Conservation (phyloP, 2,888 invertebrate genomes). For the Drosophila paranaensis region DNA sequence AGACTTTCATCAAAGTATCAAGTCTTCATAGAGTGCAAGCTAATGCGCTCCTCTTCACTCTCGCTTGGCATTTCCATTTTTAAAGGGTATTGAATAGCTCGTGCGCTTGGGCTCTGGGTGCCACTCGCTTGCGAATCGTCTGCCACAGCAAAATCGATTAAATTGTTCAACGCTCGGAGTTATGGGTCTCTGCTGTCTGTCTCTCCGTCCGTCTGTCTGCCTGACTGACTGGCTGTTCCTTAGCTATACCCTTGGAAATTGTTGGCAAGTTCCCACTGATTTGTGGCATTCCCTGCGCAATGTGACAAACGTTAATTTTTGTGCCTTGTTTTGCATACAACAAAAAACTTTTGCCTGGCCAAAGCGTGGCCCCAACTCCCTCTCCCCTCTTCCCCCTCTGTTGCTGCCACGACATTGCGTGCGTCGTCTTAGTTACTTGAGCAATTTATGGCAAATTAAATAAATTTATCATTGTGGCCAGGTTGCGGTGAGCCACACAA, state of each 20-base stretch:
- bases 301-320: constrained; percentile 80
- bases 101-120: not conserved
- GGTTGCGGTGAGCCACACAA: constrained; percentile 30
- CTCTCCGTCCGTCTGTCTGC: constrained; percentile 7
- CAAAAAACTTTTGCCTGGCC: constrained; percentile 50
- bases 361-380: not conserved
- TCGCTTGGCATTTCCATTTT: not conserved
- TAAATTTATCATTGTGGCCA: constrained; percentile 80
- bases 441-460: constrained; percentile 81
- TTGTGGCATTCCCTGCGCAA: constrained; percentile 75
- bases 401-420: constrained; percentile 67
- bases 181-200: constrained; percentile 16
- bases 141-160: constrained; percentile 63
- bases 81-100: constrained; percentile 5
- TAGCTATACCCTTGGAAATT: constrained; percentile 11
- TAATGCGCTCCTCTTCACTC: not conserved
- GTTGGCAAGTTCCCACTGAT: constrained; percentile 64
- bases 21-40: too few relatives aligned
- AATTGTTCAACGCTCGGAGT: constrained; percentile 59
- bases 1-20: too few relatives aligned
- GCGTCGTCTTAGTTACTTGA: constrained; percentile 79
- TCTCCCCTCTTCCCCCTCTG: not conserved
- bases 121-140: constrained; percentile 11
- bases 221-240: constrained; percentile 26
- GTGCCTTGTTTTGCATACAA: constrained; percentile 75